Percentiles rank a stretch among this genome's conserved stretches.
Evolutionary conservation across 2,888 invertebrate genomes (phyloP).

Genomic region (Spatulosminthurus flaviceps): DNA sequence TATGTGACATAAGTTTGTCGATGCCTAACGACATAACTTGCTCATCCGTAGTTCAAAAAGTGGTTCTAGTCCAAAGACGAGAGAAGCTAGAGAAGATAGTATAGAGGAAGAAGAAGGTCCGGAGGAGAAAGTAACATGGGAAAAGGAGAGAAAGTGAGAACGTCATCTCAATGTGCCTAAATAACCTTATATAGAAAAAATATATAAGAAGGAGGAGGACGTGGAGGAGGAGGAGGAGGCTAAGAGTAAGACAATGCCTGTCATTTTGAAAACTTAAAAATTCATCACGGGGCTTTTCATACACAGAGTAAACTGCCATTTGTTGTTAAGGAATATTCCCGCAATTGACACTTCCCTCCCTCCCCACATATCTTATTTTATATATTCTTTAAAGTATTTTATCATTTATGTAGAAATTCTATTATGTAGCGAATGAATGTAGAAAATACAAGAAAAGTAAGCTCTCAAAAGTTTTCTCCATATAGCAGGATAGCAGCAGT

Average conservation of each 20-base stretch:
- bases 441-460: no score
- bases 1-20: conserved; percentile 10
- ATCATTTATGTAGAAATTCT: no score
- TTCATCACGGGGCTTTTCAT: not conserved
- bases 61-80: not conserved
- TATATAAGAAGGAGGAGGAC: no score
- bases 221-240: not conserved
- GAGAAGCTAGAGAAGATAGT: no score
- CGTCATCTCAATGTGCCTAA: no score
- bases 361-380: no score
- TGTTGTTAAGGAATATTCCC: not conserved
- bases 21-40: not conserved
- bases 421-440: no score
- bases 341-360: not conserved
- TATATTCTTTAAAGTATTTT: no score
- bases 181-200: no score
- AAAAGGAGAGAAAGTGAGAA: not conserved
- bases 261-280: conserved; percentile 6
- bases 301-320: not conserved
- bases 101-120: no score
- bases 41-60: conserved; percentile 12
- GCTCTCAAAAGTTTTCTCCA: no score
- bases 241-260: not conserved
- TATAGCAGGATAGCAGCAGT: no score
- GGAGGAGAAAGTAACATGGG: not conserved